Evolutionary conservation across 2,113 vertebrate genomes (phyloP).

Genomic region (Petromus typicus): DNA sequence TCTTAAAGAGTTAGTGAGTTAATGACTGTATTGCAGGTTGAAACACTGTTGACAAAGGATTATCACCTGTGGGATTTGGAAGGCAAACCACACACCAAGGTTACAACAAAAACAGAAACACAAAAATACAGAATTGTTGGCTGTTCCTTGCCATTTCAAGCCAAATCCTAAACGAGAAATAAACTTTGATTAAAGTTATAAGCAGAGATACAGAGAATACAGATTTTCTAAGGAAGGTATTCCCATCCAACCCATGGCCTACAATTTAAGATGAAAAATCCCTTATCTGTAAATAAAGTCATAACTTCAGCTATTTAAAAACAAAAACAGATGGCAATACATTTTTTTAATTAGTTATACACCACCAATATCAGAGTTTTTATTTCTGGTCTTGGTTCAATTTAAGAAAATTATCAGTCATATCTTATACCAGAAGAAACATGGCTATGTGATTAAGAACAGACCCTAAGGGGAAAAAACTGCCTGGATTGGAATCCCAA

Average conservation of each 20-base stretch:
- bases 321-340: background rate
- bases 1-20: background rate
- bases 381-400: constrained; percentile 42
- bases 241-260: background rate
- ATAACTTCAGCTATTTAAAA: constrained; percentile 20
- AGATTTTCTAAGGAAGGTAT: constrained; percentile 24
- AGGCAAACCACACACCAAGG: constrained; percentile 33
- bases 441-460: constrained; percentile 13
- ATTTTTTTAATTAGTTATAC: constrained; percentile 47
- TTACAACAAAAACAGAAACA: background rate
- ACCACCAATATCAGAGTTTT: constrained; percentile 28
- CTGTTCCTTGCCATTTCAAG: constrained; percentile 4
- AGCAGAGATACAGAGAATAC: constrained; percentile 26
- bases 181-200: constrained; percentile 38
- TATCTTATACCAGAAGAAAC: background rate
- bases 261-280: constrained; percentile 44
- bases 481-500: background rate
- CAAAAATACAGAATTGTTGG: background rate
- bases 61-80: background rate
- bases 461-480: background rate
- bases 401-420: constrained; percentile 21
- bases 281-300: background rate
- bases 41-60: constrained; percentile 33
- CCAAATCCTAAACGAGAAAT: constrained; percentile 41
- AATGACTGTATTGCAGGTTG: background rate